phyloP scores from a whole-genome alignment of 2,797 vertebrate species.

The Erpetoichthys calabaricus region DNA sequence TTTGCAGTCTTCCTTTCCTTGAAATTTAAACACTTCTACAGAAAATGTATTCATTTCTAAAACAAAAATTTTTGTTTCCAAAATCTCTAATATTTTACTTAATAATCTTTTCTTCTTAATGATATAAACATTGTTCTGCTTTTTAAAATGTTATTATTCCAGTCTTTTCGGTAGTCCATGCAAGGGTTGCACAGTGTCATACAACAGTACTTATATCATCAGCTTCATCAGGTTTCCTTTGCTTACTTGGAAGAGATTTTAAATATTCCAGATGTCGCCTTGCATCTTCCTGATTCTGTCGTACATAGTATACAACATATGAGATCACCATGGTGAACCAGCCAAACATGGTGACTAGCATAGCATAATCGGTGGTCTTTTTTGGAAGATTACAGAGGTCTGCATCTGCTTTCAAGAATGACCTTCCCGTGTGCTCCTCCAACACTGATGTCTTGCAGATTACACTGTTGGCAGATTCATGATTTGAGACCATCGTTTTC shows the following conservation, averaged over 20 bases:
- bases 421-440: conserved; percentile 68
- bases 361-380: conserved; percentile 94
- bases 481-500: conserved; percentile 87
- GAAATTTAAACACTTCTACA: too few species aligned
- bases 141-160: neutral
- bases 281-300: conserved; percentile 95
- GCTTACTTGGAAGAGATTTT: conserved; percentile 96
- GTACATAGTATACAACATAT: conserved; percentile 91
- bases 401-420: conserved; percentile 76
- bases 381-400: conserved; percentile 92
- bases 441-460: conserved; percentile 88
- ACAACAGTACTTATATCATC: conserved; percentile 96
- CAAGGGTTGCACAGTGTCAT: conserved; percentile 37
- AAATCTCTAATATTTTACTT: too few species aligned
- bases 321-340: conserved; percentile 99
- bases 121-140: neutral
- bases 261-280: conserved; percentile 96
- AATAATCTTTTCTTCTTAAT: too few species aligned
- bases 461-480: conserved; percentile 74
- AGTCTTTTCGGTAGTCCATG: neutral
- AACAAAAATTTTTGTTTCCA: too few species aligned
- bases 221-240: conserved; percentile 85
- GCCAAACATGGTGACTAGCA: conserved; percentile 98
- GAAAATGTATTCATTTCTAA: too few species aligned
- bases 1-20: too few species aligned